Conservation (phyloP, 2,797 vertebrate genomes). For the Gallirallus australis region DNA sequence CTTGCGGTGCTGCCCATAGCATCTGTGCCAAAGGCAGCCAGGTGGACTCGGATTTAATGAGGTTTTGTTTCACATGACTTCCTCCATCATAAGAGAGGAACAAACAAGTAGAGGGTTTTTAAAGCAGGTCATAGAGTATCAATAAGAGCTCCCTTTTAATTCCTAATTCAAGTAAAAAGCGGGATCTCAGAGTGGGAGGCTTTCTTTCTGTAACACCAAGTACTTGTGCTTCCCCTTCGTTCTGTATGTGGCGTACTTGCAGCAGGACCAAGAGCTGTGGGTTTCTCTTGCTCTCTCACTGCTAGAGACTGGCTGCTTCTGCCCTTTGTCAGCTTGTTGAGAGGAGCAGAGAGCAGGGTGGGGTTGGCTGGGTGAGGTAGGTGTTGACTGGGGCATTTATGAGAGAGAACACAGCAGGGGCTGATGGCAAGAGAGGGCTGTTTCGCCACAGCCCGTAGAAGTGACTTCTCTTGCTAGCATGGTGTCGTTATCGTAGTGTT, state of each 20-base stretch:
- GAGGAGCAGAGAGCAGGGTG: background rate
- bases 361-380: background rate
- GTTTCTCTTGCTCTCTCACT: background rate
- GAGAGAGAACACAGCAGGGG: background rate
- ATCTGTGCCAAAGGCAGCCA: constrained; percentile 26
- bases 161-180: background rate
- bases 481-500: background rate
- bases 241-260: background rate
- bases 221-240: background rate
- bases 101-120: constrained; percentile 15
- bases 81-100: constrained; percentile 3
- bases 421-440: background rate
- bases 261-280: background rate
- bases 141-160: background rate
- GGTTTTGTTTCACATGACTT: constrained; percentile 50
- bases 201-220: background rate
- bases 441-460: background rate
- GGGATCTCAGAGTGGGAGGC: background rate
- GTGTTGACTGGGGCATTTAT: background rate
- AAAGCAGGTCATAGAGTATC: background rate
- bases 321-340: background rate
- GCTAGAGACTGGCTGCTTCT: background rate
- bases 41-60: constrained; percentile 30
- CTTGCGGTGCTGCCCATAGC: background rate
- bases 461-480: fast-evolving